These are phyloP conservation scores for Cotesia glomerata DNA, from an alignment of 1,140 invertebrate genomes.

Conservation along the genomic window DNA sequence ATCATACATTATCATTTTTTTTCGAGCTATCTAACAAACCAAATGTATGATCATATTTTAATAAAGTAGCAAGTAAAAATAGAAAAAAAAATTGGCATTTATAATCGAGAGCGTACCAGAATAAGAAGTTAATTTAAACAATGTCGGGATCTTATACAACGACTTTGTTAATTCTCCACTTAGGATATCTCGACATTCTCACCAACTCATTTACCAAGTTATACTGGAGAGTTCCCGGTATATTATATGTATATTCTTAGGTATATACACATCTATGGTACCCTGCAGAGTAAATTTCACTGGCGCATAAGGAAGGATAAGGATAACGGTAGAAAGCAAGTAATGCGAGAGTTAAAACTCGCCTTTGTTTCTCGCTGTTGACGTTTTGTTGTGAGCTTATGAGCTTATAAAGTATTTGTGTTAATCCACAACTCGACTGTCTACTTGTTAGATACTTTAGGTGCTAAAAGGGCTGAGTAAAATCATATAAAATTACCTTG, in stretches of 20 bases:
- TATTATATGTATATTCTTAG: not conserved
- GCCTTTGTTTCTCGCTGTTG: slow-evolving; percentile 42
- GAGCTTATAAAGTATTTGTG: slow-evolving; percentile 53
- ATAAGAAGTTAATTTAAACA: slow-evolving; percentile 45
- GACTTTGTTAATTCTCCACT: slow-evolving; percentile 43
- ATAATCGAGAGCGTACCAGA: slow-evolving; percentile 21
- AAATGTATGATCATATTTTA: no score
- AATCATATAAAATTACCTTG: not conserved
- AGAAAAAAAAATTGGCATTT: slow-evolving; percentile 2
- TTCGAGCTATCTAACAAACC: no score
- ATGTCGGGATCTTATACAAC: slow-evolving; percentile 32
- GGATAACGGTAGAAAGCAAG: slow-evolving; percentile 11
- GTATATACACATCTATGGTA: not conserved
- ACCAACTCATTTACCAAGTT: slow-evolving; percentile 1
- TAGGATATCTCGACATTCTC: slow-evolving; percentile 23
- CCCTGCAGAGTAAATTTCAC: slow-evolving; percentile 6
- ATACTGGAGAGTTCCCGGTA: slow-evolving; percentile 27
- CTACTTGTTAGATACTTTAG: slow-evolving; percentile 10
- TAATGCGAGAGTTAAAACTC: slow-evolving; percentile 21
- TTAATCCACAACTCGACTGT: slow-evolving; percentile 44
- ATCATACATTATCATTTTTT: no score
- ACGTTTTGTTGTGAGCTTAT: slow-evolving; percentile 53
- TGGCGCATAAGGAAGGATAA: slow-evolving; percentile 11
- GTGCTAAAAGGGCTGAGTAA: slow-evolving; percentile 1
- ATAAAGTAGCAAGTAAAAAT: not conserved